Evolutionary conservation across 2,797 vertebrate species (phyloP).

Genomic region (Psittacula echo): DNA sequence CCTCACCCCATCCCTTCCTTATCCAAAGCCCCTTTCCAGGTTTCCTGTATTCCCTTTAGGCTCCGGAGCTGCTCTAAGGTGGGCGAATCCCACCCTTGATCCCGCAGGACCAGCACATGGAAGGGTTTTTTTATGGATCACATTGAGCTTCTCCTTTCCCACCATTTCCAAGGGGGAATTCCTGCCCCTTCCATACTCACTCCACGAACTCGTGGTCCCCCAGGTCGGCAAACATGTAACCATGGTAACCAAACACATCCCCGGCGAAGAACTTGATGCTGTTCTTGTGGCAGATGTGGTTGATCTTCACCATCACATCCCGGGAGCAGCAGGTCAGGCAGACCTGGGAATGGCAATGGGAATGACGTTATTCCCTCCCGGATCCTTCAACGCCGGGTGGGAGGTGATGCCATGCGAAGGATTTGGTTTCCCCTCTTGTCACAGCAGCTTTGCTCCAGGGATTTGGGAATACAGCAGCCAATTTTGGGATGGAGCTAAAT

Average conservation of each 20-base stretch:
- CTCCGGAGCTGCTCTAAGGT: not conserved
- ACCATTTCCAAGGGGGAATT: not conserved
- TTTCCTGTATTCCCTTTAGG: not conserved
- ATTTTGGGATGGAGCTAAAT: not conserved
- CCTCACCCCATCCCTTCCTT: not conserved
- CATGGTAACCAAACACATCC: slow-evolving; percentile 92
- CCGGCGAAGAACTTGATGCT: slow-evolving; percentile 92
- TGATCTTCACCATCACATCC: slow-evolving; percentile 86
- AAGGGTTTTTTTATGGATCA: not conserved
- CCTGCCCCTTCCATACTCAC: slow-evolving; percentile 76
- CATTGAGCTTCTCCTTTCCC: too few species aligned
- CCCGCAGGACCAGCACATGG: not conserved
- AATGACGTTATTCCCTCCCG: not conserved
- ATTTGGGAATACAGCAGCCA: not conserved
- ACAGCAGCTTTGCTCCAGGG: not conserved
- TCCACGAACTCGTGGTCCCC: slow-evolving; percentile 93
- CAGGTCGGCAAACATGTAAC: slow-evolving; percentile 92
- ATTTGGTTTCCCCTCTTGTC: not conserved
- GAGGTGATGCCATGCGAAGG: not conserved
- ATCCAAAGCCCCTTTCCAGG: not conserved
- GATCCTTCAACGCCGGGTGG: not conserved
- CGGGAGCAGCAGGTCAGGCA: slow-evolving; percentile 90
- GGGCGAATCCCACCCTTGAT: not conserved
- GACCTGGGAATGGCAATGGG: slow-evolving; percentile 77
- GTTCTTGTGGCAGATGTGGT: slow-evolving; percentile 87